Conservation (phyloP, 2,888 invertebrate species). For the Ectobius pallidus region DNA sequence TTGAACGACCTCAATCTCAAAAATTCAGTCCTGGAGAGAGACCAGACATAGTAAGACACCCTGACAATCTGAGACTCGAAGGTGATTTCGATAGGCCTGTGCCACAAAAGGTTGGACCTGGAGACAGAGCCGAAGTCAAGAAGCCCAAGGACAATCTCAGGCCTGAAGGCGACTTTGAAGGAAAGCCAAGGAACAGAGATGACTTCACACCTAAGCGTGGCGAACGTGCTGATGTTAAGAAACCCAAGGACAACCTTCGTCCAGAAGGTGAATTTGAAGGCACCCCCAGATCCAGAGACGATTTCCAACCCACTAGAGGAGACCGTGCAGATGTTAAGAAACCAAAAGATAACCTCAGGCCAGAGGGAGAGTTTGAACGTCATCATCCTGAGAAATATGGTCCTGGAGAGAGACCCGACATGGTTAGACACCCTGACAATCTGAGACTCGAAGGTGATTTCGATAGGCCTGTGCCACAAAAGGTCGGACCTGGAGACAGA, state of each 20-base stretch:
- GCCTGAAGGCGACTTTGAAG: constrained; percentile 53
- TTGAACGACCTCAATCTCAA: constrained; percentile 51
- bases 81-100: constrained; percentile 52
- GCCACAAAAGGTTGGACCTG: constrained; percentile 48
- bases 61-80: constrained; percentile 52
- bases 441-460: constrained; percentile 50
- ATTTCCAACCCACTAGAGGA: constrained; percentile 54
- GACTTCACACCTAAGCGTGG: constrained; percentile 57
- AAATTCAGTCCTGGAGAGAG: constrained; percentile 45
- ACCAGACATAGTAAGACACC: constrained; percentile 49
- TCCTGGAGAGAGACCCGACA: constrained; percentile 65
- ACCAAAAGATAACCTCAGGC: constrained; percentile 51
- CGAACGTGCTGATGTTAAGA: constrained; percentile 62
- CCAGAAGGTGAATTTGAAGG: constrained; percentile 64
- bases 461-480: constrained; percentile 50
- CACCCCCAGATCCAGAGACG: constrained; percentile 53
- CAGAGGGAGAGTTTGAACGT: constrained; percentile 58
- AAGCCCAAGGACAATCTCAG: constrained; percentile 48
- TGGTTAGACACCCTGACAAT: constrained; percentile 69
- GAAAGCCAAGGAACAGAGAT: constrained; percentile 44
- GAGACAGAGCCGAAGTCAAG: constrained; percentile 42
- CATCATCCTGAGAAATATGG: constrained; percentile 54
- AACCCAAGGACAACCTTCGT: constrained; percentile 50
- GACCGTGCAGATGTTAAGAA: constrained; percentile 42
- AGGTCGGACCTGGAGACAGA: constrained; percentile 46